Conservation (phyloP, 1,140 invertebrate species). For the Pteromalus puparum region DNA sequence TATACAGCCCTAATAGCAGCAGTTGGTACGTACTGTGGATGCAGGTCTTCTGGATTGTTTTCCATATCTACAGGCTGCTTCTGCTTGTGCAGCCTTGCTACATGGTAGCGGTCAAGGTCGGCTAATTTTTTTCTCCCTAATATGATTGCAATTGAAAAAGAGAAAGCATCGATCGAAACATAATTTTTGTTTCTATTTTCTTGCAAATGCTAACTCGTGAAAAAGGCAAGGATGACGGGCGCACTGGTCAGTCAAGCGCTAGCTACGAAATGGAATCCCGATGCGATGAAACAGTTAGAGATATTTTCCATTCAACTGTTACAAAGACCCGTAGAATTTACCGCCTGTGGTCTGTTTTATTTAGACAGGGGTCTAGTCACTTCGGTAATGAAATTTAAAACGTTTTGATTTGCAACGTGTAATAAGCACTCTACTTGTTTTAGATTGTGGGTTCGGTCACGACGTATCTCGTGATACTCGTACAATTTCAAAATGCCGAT, state of each 20-base stretch:
- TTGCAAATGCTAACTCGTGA: neutral
- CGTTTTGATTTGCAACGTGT: neutral
- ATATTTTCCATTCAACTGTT: slow-evolving; percentile 81
- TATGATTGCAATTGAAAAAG: neutral
- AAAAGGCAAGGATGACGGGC: slow-evolving; percentile 65
- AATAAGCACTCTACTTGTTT: slow-evolving; percentile 52
- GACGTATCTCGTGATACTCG: slow-evolving; percentile 83
- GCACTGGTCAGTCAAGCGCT: slow-evolving; percentile 67
- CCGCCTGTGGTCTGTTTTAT: slow-evolving; percentile 80
- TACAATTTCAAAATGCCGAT: slow-evolving; percentile 79
- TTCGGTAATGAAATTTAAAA: slow-evolving; percentile 74
- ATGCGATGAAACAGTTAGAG: slow-evolving; percentile 74
- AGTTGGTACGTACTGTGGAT: slow-evolving; percentile 72
- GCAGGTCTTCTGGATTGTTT: slow-evolving; percentile 81
- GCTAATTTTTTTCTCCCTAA: neutral
- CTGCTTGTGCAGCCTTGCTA: slow-evolving; percentile 83
- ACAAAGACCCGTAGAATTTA: slow-evolving; percentile 78
- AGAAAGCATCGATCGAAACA: neutral
- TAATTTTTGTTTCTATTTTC: neutral
- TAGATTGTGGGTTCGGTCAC: slow-evolving; percentile 82
- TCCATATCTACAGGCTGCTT: slow-evolving; percentile 78
- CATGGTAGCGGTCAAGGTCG: slow-evolving; percentile 76
- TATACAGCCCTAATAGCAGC: slow-evolving; percentile 68
- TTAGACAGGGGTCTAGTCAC: slow-evolving; percentile 80
- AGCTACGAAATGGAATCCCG: slow-evolving; percentile 60